phyloP scores from a whole-genome alignment of 2,113 vertebrate genomes.

The Cynocephalus volans region DNA sequence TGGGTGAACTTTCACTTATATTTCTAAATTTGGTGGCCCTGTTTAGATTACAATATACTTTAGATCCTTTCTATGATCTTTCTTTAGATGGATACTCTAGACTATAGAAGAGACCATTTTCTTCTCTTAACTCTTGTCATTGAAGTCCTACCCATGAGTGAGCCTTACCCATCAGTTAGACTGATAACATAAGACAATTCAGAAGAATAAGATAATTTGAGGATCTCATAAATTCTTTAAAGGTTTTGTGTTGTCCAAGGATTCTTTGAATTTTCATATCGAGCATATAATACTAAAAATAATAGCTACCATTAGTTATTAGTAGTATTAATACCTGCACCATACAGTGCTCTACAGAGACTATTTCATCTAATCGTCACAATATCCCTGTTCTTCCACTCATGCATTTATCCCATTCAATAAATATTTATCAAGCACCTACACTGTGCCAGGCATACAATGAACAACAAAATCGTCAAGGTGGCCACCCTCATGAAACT shows the following conservation, averaged over 20 bases:
- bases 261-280: background rate
- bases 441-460: no score
- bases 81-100: background rate
- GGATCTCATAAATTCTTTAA: background rate
- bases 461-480: background rate
- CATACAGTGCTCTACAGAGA: no score
- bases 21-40: background rate
- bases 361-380: background rate
- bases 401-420: background rate
- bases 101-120: background rate
- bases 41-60: background rate
- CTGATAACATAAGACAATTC: background rate
- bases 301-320: background rate
- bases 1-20: no score
- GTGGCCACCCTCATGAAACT: background rate
- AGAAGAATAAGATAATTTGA: background rate
- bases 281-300: background rate
- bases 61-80: background rate
- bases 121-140: background rate
- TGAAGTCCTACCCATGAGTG: background rate
- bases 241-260: background rate
- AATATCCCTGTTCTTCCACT: no score
- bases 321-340: background rate
- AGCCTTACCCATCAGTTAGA: background rate
- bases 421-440: no score